These are phyloP conservation scores for Trachythela sp. DNA, from an alignment of 64 coral and sea anemone genomes.

Conservation along the genomic window DNA sequence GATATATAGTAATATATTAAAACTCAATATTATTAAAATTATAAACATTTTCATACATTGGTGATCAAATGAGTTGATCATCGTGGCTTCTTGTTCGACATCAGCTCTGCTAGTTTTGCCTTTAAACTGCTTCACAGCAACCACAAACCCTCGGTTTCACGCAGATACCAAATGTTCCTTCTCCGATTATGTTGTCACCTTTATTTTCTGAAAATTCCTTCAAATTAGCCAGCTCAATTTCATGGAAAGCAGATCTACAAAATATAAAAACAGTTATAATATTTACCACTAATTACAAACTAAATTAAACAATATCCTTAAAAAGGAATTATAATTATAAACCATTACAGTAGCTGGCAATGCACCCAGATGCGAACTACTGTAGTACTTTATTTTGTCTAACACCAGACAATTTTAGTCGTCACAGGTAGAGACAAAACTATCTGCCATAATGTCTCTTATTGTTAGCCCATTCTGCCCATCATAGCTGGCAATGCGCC, in stretches of 20 bases:
- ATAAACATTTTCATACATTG: conserved; percentile 16
- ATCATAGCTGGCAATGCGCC: no score
- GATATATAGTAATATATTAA: not conserved
- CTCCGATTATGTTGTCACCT: conserved; percentile 23
- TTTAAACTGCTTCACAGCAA: conserved; percentile 37
- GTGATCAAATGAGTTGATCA: conserved; percentile 36
- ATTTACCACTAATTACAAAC: no score
- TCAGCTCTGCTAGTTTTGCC: not conserved
- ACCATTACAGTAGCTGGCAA: no score
- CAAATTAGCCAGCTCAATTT: conserved; percentile 31
- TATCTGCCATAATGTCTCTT: no score
- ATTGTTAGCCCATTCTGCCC: no score
- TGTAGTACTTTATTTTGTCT: no score
- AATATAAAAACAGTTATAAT: not conserved
- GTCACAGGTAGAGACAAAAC: no score
- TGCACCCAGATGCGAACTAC: no score
- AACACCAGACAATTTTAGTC: no score
- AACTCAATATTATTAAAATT: not conserved
- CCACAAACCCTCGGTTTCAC: conserved; percentile 31
- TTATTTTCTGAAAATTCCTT: not conserved
- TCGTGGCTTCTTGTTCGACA: not conserved
- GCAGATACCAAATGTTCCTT: conserved; percentile 45
- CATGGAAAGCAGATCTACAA: not conserved
- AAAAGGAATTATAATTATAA: no score
- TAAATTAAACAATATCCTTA: no score